phyloP scores from a whole-genome alignment of 1,140 invertebrate genomes.

The Trinorchestia longiramus region DNA sequence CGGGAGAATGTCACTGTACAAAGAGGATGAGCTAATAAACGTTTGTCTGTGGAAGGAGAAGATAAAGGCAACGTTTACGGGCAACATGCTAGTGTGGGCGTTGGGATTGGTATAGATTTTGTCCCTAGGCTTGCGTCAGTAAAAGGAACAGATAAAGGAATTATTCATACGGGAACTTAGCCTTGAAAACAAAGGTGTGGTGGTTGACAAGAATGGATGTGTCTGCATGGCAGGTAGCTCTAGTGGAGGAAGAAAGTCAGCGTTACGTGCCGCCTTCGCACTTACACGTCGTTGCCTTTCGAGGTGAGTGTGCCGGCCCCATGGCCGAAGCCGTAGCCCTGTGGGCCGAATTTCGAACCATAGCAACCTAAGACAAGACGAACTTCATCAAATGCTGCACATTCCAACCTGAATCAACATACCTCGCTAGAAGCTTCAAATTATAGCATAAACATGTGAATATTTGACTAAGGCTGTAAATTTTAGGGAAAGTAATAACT shows the following conservation, averaged over 20 bases:
- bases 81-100: not conserved
- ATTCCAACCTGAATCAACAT: not conserved
- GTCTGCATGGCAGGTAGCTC: not conserved
- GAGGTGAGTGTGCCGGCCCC: conserved; percentile 89
- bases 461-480: not conserved
- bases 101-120: not conserved
- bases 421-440: not conserved
- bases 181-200: too few species aligned
- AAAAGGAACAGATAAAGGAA: not conserved
- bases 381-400: not conserved
- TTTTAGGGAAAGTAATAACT: not conserved
- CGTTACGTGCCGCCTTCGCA: conserved; percentile 65
- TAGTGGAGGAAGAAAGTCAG: not conserved
- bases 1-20: not conserved
- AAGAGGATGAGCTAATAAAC: not conserved
- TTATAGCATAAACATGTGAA: not conserved
- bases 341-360: conserved; percentile 91
- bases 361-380: conserved; percentile 80
- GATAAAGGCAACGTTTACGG: not conserved
- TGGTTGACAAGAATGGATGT: not conserved
- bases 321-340: conserved; percentile 93
- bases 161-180: not conserved
- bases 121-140: not conserved
- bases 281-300: conserved; percentile 76
- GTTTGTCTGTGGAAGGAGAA: not conserved